Percentiles rank a stretch among this genome's conserved stretches.
These are phyloP conservation scores for Alces alces DNA, from an alignment of 2,113 vertebrate genomes.

Conservation along the genomic window DNA sequence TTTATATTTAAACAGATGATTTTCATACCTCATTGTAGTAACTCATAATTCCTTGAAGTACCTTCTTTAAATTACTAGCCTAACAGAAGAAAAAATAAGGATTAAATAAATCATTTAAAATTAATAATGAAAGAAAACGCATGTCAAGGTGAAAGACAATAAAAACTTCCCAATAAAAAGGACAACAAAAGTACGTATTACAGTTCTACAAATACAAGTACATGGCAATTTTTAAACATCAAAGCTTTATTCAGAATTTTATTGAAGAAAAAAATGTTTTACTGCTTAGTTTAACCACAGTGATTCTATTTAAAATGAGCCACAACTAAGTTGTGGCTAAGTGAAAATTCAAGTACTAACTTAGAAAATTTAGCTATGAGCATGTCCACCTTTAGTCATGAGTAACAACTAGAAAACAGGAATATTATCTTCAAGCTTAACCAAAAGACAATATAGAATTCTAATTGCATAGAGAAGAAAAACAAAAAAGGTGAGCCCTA, in stretches of 20 bases:
- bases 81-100: slow-evolving; percentile 70
- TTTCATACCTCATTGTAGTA: slow-evolving; percentile 95
- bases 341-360: neutral
- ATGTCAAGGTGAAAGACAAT: neutral
- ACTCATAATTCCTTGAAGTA: slow-evolving; percentile 94
- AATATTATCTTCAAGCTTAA: neutral
- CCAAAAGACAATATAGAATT: neutral
- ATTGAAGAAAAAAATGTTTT: neutral
- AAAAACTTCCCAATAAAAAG: neutral
- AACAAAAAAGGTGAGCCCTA: neutral
- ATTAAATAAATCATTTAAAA: neutral
- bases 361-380: neutral
- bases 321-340: neutral
- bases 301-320: neutral
- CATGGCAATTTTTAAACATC: neutral
- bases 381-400: neutral
- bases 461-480: neutral
- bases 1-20: slow-evolving; percentile 40
- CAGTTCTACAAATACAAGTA: neutral
- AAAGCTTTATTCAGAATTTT: neutral
- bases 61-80: slow-evolving; percentile 98
- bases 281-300: neutral
- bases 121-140: slow-evolving; percentile 36
- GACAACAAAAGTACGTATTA: neutral
- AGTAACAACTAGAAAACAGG: neutral